These are phyloP conservation scores for Trigoniulus corallinus DNA, from an alignment of 1,140 invertebrate species.

Conservation along the genomic window DNA sequence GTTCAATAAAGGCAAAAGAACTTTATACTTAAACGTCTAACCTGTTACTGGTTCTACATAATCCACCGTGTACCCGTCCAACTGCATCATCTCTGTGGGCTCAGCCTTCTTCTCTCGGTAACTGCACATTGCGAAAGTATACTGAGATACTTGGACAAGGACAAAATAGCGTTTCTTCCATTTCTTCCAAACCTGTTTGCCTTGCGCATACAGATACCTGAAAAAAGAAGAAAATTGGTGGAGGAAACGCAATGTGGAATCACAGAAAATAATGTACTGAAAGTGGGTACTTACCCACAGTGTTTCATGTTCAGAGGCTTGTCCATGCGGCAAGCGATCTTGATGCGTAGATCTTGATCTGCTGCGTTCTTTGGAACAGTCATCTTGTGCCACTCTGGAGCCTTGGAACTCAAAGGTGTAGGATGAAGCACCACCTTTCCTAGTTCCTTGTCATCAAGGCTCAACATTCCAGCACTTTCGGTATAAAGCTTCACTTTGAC, in stretches of 20 bases:
- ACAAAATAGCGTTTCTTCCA: constrained; percentile 99
- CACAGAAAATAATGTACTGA: not conserved
- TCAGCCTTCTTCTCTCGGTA: constrained; percentile 99
- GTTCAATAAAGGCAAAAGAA: not conserved
- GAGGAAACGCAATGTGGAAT: constrained; percentile 2
- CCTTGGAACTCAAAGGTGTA: constrained; percentile 78
- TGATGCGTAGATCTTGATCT: constrained; percentile 91
- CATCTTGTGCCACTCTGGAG: constrained; percentile 97
- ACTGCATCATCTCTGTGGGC: constrained; percentile 97
- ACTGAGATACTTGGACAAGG: constrained; percentile 97
- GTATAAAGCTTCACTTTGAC: constrained; percentile 81
- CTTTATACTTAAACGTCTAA: constrained; percentile 25
- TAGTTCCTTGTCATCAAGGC: constrained; percentile 95
- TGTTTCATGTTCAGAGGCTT: constrained; percentile 99
- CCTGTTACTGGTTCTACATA: constrained; percentile 88
- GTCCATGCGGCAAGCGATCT: constrained; percentile 95
- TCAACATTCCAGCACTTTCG: constrained; percentile 90
- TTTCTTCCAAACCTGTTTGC: constrained; percentile 98
- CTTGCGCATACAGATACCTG: constrained; percentile 81
- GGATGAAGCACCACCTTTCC: constrained; percentile 75
- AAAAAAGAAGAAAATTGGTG: constrained; percentile 17
- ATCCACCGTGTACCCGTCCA: constrained; percentile 98
- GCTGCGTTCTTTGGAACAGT: constrained; percentile 80
- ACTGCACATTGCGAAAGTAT: constrained; percentile 99
- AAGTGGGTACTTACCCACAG: constrained; percentile 49